These are phyloP conservation scores for Melinaea marsaeus DNA, from an alignment of 2,888 invertebrate species.

Conservation along the genomic window DNA sequence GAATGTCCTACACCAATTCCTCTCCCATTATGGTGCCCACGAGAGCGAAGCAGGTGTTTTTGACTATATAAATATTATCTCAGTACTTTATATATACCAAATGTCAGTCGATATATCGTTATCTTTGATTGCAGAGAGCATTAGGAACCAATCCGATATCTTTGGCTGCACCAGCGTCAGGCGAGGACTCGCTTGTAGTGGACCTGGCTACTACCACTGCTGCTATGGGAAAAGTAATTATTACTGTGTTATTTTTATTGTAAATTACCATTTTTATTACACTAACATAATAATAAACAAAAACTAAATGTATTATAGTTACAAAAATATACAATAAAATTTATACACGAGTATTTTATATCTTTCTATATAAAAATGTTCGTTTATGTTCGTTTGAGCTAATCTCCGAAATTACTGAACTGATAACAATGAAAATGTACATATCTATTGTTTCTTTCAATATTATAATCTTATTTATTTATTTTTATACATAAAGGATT, in stretches of 20 bases:
- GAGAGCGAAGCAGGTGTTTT: slow-evolving; percentile 80
- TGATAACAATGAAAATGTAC: too few relatives aligned
- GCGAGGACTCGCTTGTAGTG: slow-evolving; percentile 86
- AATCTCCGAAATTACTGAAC: too few relatives aligned
- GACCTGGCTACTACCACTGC: slow-evolving; percentile 97
- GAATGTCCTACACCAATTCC: slow-evolving; percentile 93
- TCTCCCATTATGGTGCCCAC: slow-evolving; percentile 94
- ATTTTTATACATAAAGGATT: too few relatives aligned
- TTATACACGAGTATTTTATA: too few relatives aligned
- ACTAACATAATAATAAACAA: neutral
- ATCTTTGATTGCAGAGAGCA: slow-evolving; percentile 69
- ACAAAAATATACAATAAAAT: too few relatives aligned
- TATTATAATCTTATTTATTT: too few relatives aligned
- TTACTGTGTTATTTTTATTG: neutral
- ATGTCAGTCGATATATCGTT: neutral
- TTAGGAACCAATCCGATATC: slow-evolving; percentile 95
- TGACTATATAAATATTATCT: neutral
- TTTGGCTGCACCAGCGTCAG: slow-evolving; percentile 83
- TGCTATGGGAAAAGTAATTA: slow-evolving; percentile 90
- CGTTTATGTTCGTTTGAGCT: too few relatives aligned
- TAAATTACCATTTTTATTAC: neutral
- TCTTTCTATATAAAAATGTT: too few relatives aligned
- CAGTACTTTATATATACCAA: neutral
- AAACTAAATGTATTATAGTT: neutral
- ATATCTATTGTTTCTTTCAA: too few relatives aligned